Percentiles rank a stretch among this genome's conserved stretches.
phyloP scores from a whole-genome alignment of 2,113 vertebrate species.

The Dipodomys stephensi region DNA sequence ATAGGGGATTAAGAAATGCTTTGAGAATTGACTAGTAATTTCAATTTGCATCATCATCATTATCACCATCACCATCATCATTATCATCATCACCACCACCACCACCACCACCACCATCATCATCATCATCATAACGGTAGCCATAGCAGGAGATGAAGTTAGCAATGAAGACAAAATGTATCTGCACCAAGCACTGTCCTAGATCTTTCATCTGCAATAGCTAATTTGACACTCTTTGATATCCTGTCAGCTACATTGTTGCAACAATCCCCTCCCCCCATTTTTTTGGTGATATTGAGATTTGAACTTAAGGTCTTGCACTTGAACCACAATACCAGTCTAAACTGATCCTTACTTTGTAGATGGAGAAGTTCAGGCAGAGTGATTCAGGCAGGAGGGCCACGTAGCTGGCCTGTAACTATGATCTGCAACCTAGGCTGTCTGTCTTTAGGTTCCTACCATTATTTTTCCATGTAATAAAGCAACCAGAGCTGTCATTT shows the following conservation, averaged over 20 bases:
- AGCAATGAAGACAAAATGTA: neutral
- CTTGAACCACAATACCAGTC: too few relatives aligned
- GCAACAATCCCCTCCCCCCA: neutral
- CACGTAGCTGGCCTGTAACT: neutral
- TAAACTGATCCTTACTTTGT: neutral
- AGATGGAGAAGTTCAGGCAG: neutral
- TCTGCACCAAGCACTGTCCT: neutral
- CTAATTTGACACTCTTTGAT: neutral
- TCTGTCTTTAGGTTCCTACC: neutral
- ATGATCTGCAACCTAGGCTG: neutral
- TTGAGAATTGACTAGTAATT: neutral
- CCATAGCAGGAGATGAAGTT: neutral
- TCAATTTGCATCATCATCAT: neutral
- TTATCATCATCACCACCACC: too few relatives aligned
- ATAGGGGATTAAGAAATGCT: neutral
- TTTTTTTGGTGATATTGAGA: too few relatives aligned
- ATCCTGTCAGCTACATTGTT: neutral
- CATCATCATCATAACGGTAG: too few relatives aligned
- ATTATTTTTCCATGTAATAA: neutral
- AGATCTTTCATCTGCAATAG: neutral
- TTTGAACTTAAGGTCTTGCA: too few relatives aligned
- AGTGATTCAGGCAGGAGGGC: neutral
- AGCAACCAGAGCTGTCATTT: neutral
- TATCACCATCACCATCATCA: too few relatives aligned
- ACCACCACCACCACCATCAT: too few relatives aligned